These are phyloP conservation scores for Ornithoptera alexandrae DNA, from an alignment of 2,888 invertebrate species.

Conservation along the genomic window DNA sequence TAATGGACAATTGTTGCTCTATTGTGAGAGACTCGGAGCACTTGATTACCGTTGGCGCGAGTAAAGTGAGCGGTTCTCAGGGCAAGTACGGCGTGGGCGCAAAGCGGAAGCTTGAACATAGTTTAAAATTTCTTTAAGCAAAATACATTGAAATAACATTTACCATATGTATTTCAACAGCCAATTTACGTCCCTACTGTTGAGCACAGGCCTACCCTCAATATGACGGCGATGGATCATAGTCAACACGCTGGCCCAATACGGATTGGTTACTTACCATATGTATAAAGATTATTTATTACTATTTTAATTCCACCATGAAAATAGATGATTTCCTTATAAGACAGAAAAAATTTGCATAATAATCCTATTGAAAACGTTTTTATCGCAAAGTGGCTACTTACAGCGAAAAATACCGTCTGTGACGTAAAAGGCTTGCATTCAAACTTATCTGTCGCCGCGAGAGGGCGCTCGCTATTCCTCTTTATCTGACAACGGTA, in stretches of 20 bases:
- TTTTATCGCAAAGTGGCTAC: conserved; percentile 14
- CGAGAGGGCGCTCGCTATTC: conserved; percentile 34
- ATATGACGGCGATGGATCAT: too few relatives aligned
- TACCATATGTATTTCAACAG: too few relatives aligned
- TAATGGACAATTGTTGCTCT: conserved; percentile 1
- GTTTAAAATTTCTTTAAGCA: not conserved
- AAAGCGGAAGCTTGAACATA: conserved; percentile 5
- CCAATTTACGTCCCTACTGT: too few relatives aligned
- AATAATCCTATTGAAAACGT: conserved; percentile 5
- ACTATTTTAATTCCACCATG: not conserved
- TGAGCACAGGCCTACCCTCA: too few relatives aligned
- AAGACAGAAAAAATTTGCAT: not conserved
- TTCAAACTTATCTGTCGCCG: conserved; percentile 31
- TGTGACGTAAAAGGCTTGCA: conserved; percentile 27
- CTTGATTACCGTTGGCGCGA: conserved; percentile 48
- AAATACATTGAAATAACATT: not conserved
- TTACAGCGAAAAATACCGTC: conserved; percentile 29
- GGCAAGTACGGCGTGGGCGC: conserved; percentile 37
- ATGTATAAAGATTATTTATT: too few relatives aligned
- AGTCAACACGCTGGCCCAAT: too few relatives aligned
- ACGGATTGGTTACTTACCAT: too few relatives aligned
- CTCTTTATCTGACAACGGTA: conserved; percentile 33
- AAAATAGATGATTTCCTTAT: not conserved
- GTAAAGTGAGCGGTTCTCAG: conserved; percentile 55
- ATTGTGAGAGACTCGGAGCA: conserved; percentile 1